Evolutionary conservation across 2,888 invertebrate species (phyloP), one percentile per base, ranked within the genome.

Genomic region (Ectobius pallidus): DNA sequence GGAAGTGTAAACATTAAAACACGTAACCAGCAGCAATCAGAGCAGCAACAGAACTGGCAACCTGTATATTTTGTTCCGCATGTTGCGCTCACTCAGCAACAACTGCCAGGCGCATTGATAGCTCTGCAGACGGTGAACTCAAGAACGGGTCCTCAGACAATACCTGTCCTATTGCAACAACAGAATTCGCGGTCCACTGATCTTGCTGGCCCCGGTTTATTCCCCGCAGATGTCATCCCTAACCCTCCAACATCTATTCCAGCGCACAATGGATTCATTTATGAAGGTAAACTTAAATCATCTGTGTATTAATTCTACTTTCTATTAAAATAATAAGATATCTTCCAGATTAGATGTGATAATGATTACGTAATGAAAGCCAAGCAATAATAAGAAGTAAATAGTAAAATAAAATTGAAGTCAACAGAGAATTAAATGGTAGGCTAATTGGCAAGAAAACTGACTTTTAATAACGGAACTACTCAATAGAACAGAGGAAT

Each of bases 21-120:
- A 16, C 46, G 18, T 9, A 3, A 25, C 2, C 25, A 52, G 52
- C 25, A 25, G 30, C 30, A 58, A 30, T 58, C 30, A 58, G 58
- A 58, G 30, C 58, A 16, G 30, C 30, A 58, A 58, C 7, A 52
- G 22, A 58, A 32, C 30, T 58, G 30, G 58, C 58, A 30, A 16
- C n/a, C 58, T 30, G 58, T 58, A 4, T 30, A 30, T 30, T 58
- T 58, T 30, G 58, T 58, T 58, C 58, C 58, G 11, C 32, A 58
- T n/a, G 9, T 32, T n/a, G 16, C 27, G 6, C 30, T 58, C 27
- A 27, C 9, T 16, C 58, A 58, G 16, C 58, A 58, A 4, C 55
- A 55, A 27, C 55, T 25, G 6, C 22, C 22, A 1, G 25, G 27
- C 7, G 4, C 52, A 1, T 27, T n/a, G 9, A 1, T 58, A 2